A percentile compares a stretch with the other conserved stretches of the same genome.
These are phyloP conservation scores for Bombus sylvicola DNA, from an alignment of 1,140 invertebrate genomes.

Conservation along the genomic window DNA sequence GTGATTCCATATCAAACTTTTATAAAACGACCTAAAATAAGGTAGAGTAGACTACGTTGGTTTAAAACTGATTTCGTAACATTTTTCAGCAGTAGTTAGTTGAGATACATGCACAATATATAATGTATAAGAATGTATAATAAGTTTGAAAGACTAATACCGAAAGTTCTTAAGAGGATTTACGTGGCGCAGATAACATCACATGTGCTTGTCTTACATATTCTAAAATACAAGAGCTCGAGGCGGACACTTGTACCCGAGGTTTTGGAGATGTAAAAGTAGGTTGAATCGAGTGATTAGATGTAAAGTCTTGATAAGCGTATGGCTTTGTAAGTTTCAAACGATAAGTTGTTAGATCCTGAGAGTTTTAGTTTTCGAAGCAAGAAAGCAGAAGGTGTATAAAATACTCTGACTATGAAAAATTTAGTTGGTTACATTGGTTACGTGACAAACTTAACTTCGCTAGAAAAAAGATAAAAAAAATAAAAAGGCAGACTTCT, in stretches of 20 bases:
- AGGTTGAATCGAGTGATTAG: conserved; percentile 1
- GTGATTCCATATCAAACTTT: neutral
- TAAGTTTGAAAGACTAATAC: neutral
- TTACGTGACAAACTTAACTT: too few species aligned
- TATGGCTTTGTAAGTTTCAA: neutral
- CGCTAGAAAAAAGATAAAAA: too few species aligned
- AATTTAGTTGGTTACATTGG: too few species aligned
- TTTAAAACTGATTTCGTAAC: neutral
- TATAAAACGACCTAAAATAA: too few species aligned
- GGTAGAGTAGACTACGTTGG: too few species aligned
- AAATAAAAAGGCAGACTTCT: neutral
- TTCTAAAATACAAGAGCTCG: neutral
- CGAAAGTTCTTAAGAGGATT: neutral
- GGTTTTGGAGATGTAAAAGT: neutral
- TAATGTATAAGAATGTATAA: neutral
- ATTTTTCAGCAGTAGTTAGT: neutral
- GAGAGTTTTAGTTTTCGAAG: too few species aligned
- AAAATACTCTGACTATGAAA: neutral
- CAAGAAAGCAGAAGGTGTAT: too few species aligned
- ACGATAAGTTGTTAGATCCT: too few species aligned
- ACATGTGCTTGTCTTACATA: neutral
- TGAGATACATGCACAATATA: neutral
- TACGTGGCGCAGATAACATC: neutral
- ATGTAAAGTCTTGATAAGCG: neutral
- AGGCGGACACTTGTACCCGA: neutral